phyloP scores from a whole-genome alignment of 2,113 vertebrate genomes.

The Setophaga kirtlandii region DNA sequence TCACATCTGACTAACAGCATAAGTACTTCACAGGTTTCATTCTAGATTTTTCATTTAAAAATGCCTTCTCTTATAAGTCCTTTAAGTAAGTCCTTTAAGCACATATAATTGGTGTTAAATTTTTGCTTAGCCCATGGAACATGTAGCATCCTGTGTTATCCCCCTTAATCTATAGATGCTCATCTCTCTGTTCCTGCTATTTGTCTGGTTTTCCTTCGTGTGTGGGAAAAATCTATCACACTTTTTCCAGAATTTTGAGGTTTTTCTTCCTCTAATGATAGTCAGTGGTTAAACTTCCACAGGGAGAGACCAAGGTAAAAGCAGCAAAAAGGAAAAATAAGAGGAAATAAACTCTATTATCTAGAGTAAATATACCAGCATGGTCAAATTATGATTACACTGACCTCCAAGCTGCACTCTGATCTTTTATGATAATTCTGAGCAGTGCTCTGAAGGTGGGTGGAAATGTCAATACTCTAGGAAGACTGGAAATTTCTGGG shows the following conservation, averaged over 20 bases:
- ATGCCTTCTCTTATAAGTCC: neutral
- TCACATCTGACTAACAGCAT: neutral
- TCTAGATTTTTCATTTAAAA: neutral
- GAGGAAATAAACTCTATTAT: constrained; percentile 29
- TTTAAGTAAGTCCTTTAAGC: neutral
- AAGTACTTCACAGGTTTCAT: neutral
- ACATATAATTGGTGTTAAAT: neutral
- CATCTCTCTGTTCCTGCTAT: neutral
- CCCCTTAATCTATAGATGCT: neutral
- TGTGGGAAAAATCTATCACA: neutral
- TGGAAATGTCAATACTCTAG: neutral
- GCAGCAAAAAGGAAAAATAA: neutral
- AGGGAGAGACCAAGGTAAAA: neutral
- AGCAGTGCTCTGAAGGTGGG: neutral
- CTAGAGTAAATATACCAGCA: constrained; percentile 20
- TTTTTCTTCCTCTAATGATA: neutral
- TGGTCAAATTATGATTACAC: neutral
- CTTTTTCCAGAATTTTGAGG: neutral
- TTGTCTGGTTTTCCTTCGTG: fast-evolving
- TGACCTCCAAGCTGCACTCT: constrained; percentile 19
- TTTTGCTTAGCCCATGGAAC: neutral
- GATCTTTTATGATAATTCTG: constrained; percentile 8
- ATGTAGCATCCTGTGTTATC: neutral
- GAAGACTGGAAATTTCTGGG: neutral
- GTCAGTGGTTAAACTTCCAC: neutral